Evolutionary conservation across 2,888 invertebrate species (phyloP).

Genomic region (Phrixothrix hirtus): DNA sequence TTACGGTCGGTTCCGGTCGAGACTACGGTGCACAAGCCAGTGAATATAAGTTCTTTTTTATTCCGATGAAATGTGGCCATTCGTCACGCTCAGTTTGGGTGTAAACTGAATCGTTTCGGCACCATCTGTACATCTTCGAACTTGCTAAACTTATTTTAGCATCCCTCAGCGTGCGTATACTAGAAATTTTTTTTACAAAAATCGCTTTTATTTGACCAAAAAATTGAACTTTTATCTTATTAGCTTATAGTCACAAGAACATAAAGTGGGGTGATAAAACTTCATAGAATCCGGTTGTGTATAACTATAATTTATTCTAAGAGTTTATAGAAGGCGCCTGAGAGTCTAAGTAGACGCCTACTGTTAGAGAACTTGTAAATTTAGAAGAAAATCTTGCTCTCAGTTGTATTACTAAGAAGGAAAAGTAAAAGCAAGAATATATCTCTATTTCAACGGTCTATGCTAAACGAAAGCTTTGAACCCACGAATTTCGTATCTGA

Average conservation of each 20-base stretch:
- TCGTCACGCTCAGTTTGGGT: slow-evolving; percentile 42
- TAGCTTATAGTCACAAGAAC: neutral
- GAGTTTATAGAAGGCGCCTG: slow-evolving; percentile 17
- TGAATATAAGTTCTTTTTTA: slow-evolving; percentile 39
- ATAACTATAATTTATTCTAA: slow-evolving; percentile 23
- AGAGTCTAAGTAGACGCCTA: slow-evolving; percentile 26
- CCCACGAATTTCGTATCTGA: slow-evolving; percentile 33
- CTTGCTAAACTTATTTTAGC: slow-evolving; percentile 24
- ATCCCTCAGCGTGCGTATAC: slow-evolving; percentile 10
- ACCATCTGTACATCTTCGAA: slow-evolving; percentile 36
- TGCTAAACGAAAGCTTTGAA: slow-evolving; percentile 31
- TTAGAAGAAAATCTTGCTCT: slow-evolving; percentile 13
- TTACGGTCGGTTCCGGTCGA: slow-evolving; percentile 20
- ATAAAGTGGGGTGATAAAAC: neutral
- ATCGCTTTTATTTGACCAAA: slow-evolving; percentile 7
- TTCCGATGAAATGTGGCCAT: slow-evolving; percentile 42
- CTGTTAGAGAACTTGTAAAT: slow-evolving; percentile 18
- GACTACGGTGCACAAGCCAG: slow-evolving; percentile 26
- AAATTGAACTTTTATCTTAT: slow-evolving; percentile 7
- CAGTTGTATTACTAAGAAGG: slow-evolving; percentile 10
- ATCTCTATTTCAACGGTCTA: slow-evolving; percentile 26
- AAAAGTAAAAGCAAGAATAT: slow-evolving; percentile 20
- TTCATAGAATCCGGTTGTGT: slow-evolving; percentile 7
- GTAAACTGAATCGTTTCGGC: slow-evolving; percentile 42
- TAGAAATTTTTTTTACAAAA: too few relatives aligned